A percentile compares a stretch with the other conserved stretches of the same genome.
phyloP scores from a whole-genome alignment of 2,888 invertebrate genomes.

The Fragum sueziense region DNA sequence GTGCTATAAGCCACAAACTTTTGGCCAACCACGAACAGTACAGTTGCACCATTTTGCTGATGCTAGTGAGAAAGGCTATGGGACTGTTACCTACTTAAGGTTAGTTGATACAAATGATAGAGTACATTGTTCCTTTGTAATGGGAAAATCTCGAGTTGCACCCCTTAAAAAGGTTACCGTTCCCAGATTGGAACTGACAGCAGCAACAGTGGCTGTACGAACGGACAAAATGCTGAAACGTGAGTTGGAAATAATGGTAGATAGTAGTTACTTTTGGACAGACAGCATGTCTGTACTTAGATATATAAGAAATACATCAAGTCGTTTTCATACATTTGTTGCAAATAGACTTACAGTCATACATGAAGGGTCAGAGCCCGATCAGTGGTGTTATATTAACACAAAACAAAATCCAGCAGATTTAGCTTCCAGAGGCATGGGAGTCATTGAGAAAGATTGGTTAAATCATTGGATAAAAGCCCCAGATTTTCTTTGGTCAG shows the following conservation, averaged over 20 bases:
- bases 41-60: constrained; percentile 59
- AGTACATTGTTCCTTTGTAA: constrained; percentile 54
- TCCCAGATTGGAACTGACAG: constrained; percentile 59
- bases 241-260: constrained; percentile 28
- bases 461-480: constrained; percentile 44
- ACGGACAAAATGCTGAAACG: constrained; percentile 20
- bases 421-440: constrained; percentile 53
- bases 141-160: constrained; percentile 58
- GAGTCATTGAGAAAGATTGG: constrained; percentile 6
- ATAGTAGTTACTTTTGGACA: constrained; percentile 55
- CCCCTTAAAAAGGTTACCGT: constrained; percentile 58
- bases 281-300: constrained; percentile 62
- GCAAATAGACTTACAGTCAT: constrained; percentile 63
- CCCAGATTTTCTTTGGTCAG: constrained; percentile 51
- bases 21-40: constrained; percentile 28
- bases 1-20: constrained; percentile 44
- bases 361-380: constrained; percentile 37
- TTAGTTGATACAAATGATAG: constrained; percentile 21
- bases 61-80: constrained; percentile 49
- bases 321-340: constrained; percentile 64
- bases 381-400: constrained; percentile 60
- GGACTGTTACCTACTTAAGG: constrained; percentile 55
- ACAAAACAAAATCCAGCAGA: constrained; percentile 64
- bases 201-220: constrained; percentile 48
- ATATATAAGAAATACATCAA: constrained; percentile 59